Evolutionary conservation across 2,888 invertebrate species (phyloP).

Genomic region (Drosophila kambysellisi): DNA sequence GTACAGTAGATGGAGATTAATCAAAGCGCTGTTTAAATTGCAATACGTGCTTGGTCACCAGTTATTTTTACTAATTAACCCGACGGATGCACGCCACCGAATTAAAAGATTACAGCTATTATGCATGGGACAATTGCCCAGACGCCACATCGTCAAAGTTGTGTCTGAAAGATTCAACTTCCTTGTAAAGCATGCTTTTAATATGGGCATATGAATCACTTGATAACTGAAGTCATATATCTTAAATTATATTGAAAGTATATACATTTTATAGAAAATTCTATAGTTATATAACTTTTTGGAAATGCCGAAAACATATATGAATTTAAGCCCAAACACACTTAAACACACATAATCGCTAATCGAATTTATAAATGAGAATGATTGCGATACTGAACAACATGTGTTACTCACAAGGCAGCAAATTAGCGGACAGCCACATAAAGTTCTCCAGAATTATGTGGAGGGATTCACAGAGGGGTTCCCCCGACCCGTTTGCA

Average conservation of each 20-base stretch:
- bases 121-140: slow-evolving; percentile 33
- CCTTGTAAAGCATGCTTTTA: neutral
- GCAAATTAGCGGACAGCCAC: slow-evolving; percentile 52
- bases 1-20: slow-evolving; percentile 69
- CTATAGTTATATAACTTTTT: neutral
- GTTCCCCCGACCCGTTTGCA: neutral
- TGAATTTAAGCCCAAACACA: neutral
- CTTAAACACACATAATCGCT: neutral
- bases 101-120: slow-evolving; percentile 47
- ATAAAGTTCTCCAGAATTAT: neutral
- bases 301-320: neutral
- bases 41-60: slow-evolving; percentile 72
- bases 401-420: slow-evolving; percentile 63
- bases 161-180: neutral
- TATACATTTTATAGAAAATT: neutral
- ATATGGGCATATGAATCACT: neutral
- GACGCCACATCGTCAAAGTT: neutral
- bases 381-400: slow-evolving; percentile 10
- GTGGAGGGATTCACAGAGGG: neutral
- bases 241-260: neutral
- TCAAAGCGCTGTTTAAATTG: slow-evolving; percentile 70
- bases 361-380: neutral
- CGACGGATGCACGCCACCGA: slow-evolving; percentile 63
- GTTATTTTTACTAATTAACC: slow-evolving; percentile 72
- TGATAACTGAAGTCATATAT: neutral